Base-by-base conservation (phyloP, 2,888 invertebrate genomes). In the Boloria euphrosyne region DNA sequence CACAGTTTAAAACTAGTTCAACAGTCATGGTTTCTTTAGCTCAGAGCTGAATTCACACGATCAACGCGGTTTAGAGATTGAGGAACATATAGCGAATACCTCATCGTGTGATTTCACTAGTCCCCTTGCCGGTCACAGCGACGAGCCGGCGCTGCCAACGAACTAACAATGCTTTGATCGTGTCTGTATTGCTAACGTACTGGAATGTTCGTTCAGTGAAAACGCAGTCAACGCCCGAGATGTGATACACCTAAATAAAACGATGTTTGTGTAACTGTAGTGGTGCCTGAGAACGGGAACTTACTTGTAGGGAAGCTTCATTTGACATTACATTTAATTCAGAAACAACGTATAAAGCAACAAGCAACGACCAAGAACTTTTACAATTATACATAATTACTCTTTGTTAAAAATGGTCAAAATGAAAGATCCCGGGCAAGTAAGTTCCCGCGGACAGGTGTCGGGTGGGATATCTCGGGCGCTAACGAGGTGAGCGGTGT, bases 401-500 rank as follows among this genome's bases (percentile, higher is more conserved):
- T 38, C 31, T 31, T 10, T 38, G 31, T 38, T 10, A 38, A 38
- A 38, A 38, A 38, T 7, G 31, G 31, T 38, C 2, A 38, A 38
- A 7, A 10, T 38, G 31, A 10, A 38, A 38, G 31, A 10, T 10
- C 7, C 31, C 3, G 31, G 31, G 31, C 31, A 10, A 38, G 62
- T 53, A 66, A 66, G 69, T 68, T 66, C 66, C 65, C 65, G 54
- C 38, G 17, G 27, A 3, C 10, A 62, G 55, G 67, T 64, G 22
- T 10, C 44, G 22, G 27, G 70, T 59, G 72, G 69, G 27, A 27
- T 27, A 18, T 43, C 57, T 58, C 63, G 64, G 64, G 74, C 71
- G 49, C 47, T 59, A 49, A 59, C 69, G 65, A 69, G 73, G 73
- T 82, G 81, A 80, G 81, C 81, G 84, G 74, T 82, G 84, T 84